phyloP scores from a whole-genome alignment of 2,113 vertebrate species.

The Girardinichthys multiradiatus region DNA sequence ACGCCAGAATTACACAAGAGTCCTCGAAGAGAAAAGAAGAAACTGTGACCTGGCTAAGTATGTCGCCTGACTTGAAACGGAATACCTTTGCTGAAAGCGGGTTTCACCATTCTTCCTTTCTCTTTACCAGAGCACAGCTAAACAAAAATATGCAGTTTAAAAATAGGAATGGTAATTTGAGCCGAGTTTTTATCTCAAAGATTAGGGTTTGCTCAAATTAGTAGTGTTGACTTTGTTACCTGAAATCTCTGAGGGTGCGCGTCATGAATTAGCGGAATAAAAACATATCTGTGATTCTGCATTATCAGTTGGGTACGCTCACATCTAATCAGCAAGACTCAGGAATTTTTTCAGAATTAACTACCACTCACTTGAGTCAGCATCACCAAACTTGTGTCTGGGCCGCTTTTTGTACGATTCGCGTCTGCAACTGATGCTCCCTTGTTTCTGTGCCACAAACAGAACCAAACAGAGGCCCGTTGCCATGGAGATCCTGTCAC shows the following conservation, averaged over 20 bases:
- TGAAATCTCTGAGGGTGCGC: background rate
- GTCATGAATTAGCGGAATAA: no score
- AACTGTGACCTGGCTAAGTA: background rate
- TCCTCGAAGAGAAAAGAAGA: background rate
- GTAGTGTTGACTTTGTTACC: background rate
- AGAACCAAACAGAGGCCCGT: conserved; percentile 71
- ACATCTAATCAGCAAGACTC: background rate
- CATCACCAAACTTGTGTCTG: conserved; percentile 29
- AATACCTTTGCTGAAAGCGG: background rate
- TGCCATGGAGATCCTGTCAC: conserved; percentile 54
- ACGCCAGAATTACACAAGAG: background rate
- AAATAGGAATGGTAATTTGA: background rate
- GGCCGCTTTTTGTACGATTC: conserved; percentile 35
- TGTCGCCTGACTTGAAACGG: conserved; percentile 1
- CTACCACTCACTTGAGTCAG: conserved; percentile 42
- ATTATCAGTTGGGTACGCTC: conserved; percentile 6
- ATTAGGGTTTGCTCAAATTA: background rate
- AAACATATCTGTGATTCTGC: background rate
- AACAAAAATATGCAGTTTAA: background rate
- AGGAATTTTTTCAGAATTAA: conserved; percentile 1
- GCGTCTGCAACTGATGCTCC: conserved; percentile 59
- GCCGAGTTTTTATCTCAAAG: background rate
- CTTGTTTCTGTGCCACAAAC: conserved; percentile 71
- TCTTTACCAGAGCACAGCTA: background rate
- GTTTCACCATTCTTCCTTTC: no score